A percentile compares a stretch with the other conserved stretches of the same genome.
Conservation (phyloP, 2,797 vertebrate species). For the Macroramphosus scolopax region DNA sequence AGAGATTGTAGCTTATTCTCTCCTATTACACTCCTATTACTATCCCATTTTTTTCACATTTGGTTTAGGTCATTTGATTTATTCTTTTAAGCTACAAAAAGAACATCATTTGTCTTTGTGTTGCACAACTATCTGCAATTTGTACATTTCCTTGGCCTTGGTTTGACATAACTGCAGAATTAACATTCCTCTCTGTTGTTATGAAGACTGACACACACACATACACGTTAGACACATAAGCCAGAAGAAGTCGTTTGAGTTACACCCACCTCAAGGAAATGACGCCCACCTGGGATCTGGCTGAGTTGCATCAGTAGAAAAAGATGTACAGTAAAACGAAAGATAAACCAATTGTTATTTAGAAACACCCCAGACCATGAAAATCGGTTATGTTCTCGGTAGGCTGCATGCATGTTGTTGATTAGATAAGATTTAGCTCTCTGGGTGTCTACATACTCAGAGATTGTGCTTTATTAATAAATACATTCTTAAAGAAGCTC, state of each 20-base stretch:
- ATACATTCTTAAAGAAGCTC: too few relatives aligned
- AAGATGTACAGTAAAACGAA: conserved; percentile 59
- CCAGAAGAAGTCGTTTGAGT: conserved; percentile 54
- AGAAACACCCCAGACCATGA: conserved; percentile 57
- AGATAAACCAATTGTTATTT: conserved; percentile 61
- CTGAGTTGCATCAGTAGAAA: conserved; percentile 49
- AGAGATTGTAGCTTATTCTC: conserved; percentile 24
- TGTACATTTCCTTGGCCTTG: conserved; percentile 40
- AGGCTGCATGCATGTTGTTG: conserved; percentile 40
- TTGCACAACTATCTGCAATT: conserved; percentile 43
- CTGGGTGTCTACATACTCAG: conserved; percentile 20
- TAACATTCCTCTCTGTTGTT: conserved; percentile 60
- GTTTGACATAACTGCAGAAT: conserved; percentile 58
- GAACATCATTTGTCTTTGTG: conserved; percentile 26
- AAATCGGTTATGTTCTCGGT: conserved; percentile 44
- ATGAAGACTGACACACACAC: conserved; percentile 39
- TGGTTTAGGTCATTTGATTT: conserved; percentile 1
- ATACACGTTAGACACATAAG: conserved; percentile 23
- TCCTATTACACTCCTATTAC: conserved; percentile 28
- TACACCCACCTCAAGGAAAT: conserved; percentile 70
- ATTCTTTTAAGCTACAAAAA: conserved; percentile 24
- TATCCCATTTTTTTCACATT: conserved; percentile 29
- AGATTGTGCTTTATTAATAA: too few relatives aligned
- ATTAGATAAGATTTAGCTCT: conserved; percentile 45
- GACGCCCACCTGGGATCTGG: conserved; percentile 57